Evolutionary conservation across 1,140 invertebrate species (phyloP).

Genomic region (Euborellia annulipes): DNA sequence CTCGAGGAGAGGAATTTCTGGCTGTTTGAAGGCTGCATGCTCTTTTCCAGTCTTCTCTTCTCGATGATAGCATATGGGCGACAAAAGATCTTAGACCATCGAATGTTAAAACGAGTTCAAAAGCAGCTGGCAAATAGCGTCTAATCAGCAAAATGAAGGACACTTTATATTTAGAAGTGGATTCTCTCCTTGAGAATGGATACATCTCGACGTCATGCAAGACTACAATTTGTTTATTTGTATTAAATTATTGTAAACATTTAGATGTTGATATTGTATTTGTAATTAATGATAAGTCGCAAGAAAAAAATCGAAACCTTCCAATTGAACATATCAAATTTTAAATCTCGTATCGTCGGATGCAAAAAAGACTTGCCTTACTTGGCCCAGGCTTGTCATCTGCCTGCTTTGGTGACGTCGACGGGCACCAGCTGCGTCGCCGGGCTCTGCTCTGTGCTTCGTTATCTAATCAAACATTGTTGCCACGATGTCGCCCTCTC

Average conservation of each 20-base stretch:
- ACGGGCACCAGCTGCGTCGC: constrained; percentile 43
- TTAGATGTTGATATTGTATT: constrained; percentile 22
- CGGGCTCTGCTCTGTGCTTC: constrained; percentile 40
- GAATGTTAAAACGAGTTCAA: constrained; percentile 41
- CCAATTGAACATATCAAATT: constrained; percentile 18
- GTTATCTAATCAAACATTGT: constrained; percentile 40
- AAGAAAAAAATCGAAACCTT: constrained; percentile 18
- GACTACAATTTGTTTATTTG: constrained; percentile 25
- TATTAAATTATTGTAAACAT: constrained; percentile 26
- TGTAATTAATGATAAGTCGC: constrained; percentile 5
- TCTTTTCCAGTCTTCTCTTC: constrained; percentile 45
- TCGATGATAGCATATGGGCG: constrained; percentile 35
- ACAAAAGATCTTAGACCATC: constrained; percentile 37
- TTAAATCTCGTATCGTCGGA: constrained; percentile 19
- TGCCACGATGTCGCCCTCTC: constrained; percentile 10
- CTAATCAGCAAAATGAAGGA: constrained; percentile 18
- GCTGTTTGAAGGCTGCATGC: constrained; percentile 63
- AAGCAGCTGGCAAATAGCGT: constrained; percentile 33
- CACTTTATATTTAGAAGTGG: constrained; percentile 25
- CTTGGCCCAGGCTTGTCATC: constrained; percentile 30
- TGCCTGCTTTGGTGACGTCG: constrained; percentile 34
- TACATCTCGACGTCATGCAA: constrained; percentile 27
- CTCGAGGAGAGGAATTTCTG: constrained; percentile 64
- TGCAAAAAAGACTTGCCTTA: constrained; percentile 19
- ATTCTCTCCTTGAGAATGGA: constrained; percentile 14